Evolutionary conservation across 2,113 vertebrate genomes (phyloP).

Genomic region (Chaetops frenatus): DNA sequence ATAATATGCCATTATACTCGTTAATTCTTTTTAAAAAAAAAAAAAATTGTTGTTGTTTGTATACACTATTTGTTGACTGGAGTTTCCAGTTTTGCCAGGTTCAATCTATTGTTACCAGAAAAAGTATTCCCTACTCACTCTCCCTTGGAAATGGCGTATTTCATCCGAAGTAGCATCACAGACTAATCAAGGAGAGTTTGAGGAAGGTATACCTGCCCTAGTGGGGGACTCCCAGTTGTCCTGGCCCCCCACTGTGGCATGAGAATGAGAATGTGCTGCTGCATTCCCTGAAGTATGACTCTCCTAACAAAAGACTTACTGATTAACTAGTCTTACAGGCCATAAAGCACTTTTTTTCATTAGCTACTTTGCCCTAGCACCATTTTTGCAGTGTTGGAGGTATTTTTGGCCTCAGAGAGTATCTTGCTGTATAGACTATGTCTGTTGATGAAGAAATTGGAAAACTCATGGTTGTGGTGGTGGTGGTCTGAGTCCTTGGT

Average conservation of each 20-base stretch:
- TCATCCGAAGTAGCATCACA: background rate
- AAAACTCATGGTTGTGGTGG: background rate
- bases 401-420: background rate
- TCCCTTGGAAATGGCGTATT: background rate
- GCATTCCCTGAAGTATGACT: background rate
- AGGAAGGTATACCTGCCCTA: background rate
- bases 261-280: background rate
- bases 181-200: background rate
- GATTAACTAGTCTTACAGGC: background rate
- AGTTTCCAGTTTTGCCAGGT: background rate
- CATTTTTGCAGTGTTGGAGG: background rate
- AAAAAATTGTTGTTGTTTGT: background rate
- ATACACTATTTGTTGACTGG: background rate
- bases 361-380: background rate
- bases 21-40: background rate
- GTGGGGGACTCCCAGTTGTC: background rate
- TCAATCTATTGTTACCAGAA: background rate
- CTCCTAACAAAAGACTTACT: background rate
- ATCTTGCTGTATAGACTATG: background rate
- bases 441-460: background rate
- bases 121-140: background rate
- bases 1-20: background rate
- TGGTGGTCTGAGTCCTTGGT: background rate
- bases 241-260: accelerated
- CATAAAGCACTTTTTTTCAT: background rate